These are phyloP conservation scores for Dascillus cervinus DNA, from an alignment of 2,888 invertebrate species.

Conservation along the genomic window DNA sequence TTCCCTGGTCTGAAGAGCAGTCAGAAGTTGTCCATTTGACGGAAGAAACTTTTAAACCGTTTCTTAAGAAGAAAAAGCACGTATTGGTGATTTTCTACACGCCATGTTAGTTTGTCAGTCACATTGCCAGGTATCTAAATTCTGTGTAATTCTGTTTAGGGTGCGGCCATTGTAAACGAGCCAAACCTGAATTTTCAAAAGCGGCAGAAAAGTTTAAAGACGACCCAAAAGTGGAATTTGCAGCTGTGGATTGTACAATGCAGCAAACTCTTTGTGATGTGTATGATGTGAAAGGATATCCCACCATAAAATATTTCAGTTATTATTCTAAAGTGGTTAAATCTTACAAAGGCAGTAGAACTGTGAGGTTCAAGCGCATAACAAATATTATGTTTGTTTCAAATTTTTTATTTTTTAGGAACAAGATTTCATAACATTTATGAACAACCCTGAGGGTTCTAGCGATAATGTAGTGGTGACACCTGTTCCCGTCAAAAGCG, in stretches of 20 bases:
- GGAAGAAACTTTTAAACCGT: constrained; percentile 61
- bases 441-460: constrained; percentile 47
- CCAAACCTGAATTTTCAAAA: constrained; percentile 71
- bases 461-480: too few species aligned
- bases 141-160: constrained; percentile 51
- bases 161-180: constrained; percentile 86
- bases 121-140: too few species aligned
- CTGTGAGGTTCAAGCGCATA: constrained; percentile 41
- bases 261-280: constrained; percentile 54
- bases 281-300: constrained; percentile 74
- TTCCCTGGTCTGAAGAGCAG: constrained; percentile 70
- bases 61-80: constrained; percentile 79
- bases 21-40: constrained; percentile 70
- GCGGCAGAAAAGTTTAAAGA: constrained; percentile 71
- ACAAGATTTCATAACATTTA: constrained; percentile 58
- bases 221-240: constrained; percentile 69
- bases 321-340: constrained; percentile 64
- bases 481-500: constrained; percentile 33
- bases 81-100: constrained; percentile 88
- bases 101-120: constrained; percentile 72
- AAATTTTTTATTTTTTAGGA: constrained; percentile 43
- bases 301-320: constrained; percentile 80
- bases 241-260: constrained; percentile 74
- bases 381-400: not conserved
- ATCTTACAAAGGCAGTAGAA: constrained; percentile 67